These are phyloP conservation scores for Ascaphus truei DNA, from an alignment of 2,113 vertebrate genomes.

Conservation along the genomic window DNA sequence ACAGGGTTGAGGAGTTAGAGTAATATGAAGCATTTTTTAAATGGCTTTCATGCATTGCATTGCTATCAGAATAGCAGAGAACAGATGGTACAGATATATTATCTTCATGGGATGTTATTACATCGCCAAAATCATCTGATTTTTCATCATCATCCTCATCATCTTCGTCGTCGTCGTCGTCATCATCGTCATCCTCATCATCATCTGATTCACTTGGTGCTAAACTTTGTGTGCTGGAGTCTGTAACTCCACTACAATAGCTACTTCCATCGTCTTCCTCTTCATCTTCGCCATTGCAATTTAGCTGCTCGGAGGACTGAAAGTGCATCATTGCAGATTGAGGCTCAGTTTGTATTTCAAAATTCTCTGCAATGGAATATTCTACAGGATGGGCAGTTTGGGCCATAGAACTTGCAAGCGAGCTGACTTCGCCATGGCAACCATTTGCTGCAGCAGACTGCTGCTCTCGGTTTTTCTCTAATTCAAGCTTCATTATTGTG, in stretches of 20 bases:
- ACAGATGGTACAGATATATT: conserved; percentile 81
- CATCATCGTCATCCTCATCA: conserved; percentile 76
- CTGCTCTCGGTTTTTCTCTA: conserved; percentile 94
- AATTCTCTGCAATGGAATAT: conserved; percentile 79
- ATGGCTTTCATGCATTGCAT: conserved; percentile 75
- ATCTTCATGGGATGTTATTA: conserved; percentile 58
- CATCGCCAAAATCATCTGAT: conserved; percentile 71
- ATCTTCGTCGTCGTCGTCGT: conserved; percentile 65
- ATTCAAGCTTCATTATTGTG: conserved; percentile 97
- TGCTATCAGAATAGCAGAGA: conserved; percentile 81
- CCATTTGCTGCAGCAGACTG: conserved; percentile 77
- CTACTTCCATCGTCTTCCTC: conserved; percentile 94
- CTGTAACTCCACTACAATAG: conserved; percentile 88
- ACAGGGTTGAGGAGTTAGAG: conserved; percentile 78
- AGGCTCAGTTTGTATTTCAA: conserved; percentile 71
- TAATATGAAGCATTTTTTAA: conserved; percentile 81
- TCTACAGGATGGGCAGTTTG: conserved; percentile 76
- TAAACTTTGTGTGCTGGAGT: conserved; percentile 94
- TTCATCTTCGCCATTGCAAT: conserved; percentile 82
- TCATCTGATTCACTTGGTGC: conserved; percentile 92
- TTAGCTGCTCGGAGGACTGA: conserved; percentile 78
- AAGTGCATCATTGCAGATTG: conserved; percentile 80
- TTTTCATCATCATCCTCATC: conserved; percentile 78
- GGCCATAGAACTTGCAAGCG: conserved; percentile 69
- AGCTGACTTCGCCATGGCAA: conserved; percentile 73